These are phyloP conservation scores for Apteryx owenii DNA, from an alignment of 2,113 vertebrate species.

Conservation along the genomic window DNA sequence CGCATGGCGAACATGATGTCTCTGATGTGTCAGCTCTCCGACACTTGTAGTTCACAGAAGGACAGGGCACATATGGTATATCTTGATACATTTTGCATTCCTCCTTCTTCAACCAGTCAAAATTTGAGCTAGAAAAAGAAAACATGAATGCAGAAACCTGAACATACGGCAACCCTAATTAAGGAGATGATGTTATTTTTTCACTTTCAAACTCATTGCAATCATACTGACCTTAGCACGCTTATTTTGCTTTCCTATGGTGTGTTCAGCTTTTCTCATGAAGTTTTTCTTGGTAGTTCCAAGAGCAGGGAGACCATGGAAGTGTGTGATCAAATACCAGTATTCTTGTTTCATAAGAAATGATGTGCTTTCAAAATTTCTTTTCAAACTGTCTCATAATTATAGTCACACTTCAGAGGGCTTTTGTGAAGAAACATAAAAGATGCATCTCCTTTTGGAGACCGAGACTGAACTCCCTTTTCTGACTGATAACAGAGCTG, in stretches of 20 bases:
- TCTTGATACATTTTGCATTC: background rate
- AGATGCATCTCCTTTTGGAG: background rate
- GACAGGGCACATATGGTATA: background rate
- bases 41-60: background rate
- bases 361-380: background rate
- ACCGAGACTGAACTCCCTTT: background rate
- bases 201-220: background rate
- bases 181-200: background rate
- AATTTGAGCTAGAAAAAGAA: background rate
- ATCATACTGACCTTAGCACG: background rate
- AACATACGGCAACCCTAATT: slow-evolving; percentile 1
- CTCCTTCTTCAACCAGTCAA: background rate
- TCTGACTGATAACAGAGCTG: background rate
- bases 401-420: background rate
- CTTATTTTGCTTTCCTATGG: background rate
- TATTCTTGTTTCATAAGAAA: background rate
- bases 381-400: background rate
- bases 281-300: background rate
- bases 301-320: background rate
- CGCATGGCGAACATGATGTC: background rate
- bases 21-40: background rate
- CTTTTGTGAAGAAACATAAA: background rate
- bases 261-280: background rate
- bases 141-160: background rate
- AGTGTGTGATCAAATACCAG: background rate